These are phyloP conservation scores for Sylvia atricapilla DNA, from an alignment of 2,113 vertebrate genomes.

Conservation along the genomic window DNA sequence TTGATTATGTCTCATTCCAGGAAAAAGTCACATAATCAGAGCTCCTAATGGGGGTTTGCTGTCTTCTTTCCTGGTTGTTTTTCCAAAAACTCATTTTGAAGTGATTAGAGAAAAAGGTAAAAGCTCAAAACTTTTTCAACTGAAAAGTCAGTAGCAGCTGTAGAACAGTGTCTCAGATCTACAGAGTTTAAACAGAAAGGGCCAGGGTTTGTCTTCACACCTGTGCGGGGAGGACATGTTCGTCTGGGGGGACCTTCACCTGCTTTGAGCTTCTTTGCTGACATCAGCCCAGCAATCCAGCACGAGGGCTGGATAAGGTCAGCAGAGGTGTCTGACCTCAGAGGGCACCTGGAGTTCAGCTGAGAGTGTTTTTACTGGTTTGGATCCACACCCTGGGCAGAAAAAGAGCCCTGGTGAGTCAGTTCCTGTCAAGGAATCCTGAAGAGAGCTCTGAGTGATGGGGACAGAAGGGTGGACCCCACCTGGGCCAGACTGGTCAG, in stretches of 20 bases:
- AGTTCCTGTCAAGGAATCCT: background rate
- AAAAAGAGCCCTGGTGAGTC: background rate
- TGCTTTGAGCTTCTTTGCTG: background rate
- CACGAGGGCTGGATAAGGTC: background rate
- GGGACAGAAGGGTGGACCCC: background rate
- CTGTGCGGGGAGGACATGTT: accelerated
- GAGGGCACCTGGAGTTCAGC: background rate
- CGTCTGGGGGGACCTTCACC: background rate
- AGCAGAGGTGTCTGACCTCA: background rate
- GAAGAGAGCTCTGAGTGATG: background rate
- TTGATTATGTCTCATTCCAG: background rate
- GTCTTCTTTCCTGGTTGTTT: background rate
- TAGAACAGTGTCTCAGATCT: background rate
- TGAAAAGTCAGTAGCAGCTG: background rate
- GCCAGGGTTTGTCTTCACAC: background rate
- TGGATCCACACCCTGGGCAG: background rate
- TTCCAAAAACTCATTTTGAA: background rate
- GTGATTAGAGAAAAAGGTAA: background rate
- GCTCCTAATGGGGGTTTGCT: background rate
- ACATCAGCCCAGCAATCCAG: background rate
- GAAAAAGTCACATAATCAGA: background rate
- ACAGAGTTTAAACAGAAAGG: background rate
- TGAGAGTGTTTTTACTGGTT: background rate
- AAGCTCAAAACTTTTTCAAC: background rate
- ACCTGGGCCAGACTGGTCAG: background rate